Evolutionary conservation across 2,113 vertebrate species (phyloP).

Genomic region (Saccopteryx leptura): DNA sequence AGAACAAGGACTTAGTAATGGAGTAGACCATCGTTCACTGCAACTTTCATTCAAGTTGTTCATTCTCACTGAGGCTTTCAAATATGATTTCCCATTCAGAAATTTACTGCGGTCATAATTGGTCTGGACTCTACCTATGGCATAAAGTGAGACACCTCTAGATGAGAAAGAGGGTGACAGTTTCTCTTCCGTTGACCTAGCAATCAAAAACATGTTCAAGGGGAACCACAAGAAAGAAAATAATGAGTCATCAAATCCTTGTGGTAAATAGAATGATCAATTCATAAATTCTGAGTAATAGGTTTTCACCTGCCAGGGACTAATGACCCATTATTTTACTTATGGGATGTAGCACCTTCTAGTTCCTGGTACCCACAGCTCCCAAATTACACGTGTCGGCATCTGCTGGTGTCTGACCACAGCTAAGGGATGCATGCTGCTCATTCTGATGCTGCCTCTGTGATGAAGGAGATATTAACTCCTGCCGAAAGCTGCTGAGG

Average conservation of each 20-base stretch:
- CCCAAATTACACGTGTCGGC: constrained; percentile 82
- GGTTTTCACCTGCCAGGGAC: constrained; percentile 84
- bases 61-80: neutral
- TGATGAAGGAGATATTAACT: constrained; percentile 78
- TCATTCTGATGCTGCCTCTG: constrained; percentile 62
- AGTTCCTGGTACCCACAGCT: constrained; percentile 83
- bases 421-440: constrained; percentile 79
- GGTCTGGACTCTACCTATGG: neutral
- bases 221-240: constrained; percentile 70
- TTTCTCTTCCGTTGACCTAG: neutral
- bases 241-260: constrained; percentile 77
- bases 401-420: constrained; percentile 74
- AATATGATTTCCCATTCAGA: neutral
- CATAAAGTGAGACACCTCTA: neutral
- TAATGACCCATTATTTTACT: constrained; percentile 85
- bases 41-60: neutral
- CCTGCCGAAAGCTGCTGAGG: constrained; percentile 62
- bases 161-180: constrained; percentile 5
- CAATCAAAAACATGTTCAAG: constrained; percentile 13
- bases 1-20: neutral
- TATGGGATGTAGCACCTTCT: constrained; percentile 85
- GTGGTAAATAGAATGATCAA: constrained; percentile 73
- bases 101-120: neutral
- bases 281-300: constrained; percentile 84
- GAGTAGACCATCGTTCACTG: neutral